A percentile compares a stretch with the other conserved stretches of the same genome.
These are phyloP conservation scores for Furcifer pardalis DNA, from an alignment of 2,797 vertebrate genomes.

Conservation along the genomic window DNA sequence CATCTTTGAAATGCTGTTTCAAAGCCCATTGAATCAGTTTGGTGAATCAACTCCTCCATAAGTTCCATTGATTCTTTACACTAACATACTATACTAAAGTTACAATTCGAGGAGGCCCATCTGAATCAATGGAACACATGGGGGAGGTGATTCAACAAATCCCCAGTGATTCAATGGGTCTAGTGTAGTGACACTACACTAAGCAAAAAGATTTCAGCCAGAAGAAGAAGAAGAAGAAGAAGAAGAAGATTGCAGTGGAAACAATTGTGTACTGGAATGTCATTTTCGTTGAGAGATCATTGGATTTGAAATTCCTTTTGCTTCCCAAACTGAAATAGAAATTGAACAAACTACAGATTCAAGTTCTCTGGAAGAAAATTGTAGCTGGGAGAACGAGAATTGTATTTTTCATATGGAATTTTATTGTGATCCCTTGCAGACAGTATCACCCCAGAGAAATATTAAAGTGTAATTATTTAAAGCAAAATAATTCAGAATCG, in stretches of 20 bases:
- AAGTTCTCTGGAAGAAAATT: neutral
- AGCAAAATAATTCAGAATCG: conserved; percentile 38
- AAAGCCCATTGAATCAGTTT: no score
- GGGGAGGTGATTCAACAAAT: no score
- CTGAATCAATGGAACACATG: no score
- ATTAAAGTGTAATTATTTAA: conserved; percentile 38
- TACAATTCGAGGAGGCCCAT: no score
- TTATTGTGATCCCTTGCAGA: neutral
- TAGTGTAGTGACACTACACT: no score
- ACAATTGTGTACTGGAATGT: neutral
- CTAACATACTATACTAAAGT: no score
- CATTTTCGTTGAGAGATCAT: neutral
- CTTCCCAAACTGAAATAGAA: neutral
- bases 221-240: no score
- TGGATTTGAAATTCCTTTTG: neutral
- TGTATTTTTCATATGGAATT: conserved; percentile 2
- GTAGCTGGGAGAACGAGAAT: neutral
- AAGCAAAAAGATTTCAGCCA: no score
- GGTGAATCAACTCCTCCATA: no score
- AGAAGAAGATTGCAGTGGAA: neutral
- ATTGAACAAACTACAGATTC: neutral
- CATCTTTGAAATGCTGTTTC: no score
- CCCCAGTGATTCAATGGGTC: no score
- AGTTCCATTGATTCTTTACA: no score
- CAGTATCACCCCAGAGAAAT: neutral